phyloP scores from a whole-genome alignment of 2,888 invertebrate species.

The Mythimna loreyi region DNA sequence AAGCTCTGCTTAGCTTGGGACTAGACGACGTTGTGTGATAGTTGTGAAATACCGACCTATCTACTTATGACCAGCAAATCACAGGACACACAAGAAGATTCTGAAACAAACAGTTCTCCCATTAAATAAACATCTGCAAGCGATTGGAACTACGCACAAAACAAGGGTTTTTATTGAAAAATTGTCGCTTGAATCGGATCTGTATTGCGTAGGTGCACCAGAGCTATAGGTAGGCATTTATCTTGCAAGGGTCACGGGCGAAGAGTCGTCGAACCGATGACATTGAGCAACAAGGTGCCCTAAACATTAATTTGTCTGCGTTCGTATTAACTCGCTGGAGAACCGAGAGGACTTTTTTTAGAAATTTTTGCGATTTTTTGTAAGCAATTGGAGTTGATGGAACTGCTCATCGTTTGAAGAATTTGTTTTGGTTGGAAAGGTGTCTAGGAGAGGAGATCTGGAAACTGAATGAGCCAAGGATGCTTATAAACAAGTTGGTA shows the following conservation, averaged over 20 bases:
- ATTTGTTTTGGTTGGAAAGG: neutral
- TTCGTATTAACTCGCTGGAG: constrained; percentile 35
- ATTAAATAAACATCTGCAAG: constrained; percentile 20
- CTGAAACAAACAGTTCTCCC: neutral
- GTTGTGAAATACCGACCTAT: no score
- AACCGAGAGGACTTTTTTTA: constrained; percentile 38
- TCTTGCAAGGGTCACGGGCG: constrained; percentile 66
- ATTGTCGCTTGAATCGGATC: constrained; percentile 46
- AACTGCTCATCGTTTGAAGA: neutral
- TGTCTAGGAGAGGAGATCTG: no score
- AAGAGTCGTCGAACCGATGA: constrained; percentile 69
- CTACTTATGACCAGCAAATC: neutral
- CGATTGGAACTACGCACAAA: constrained; percentile 35
- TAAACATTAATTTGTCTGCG: constrained; percentile 63
- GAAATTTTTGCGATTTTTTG: constrained; percentile 16
- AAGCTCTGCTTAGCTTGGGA: no score
- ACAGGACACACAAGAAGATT: neutral
- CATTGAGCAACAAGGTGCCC: constrained; percentile 73
- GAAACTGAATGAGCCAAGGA: no score
- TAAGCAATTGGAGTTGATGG: no score
- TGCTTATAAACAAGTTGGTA: no score
- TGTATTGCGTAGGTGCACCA: constrained; percentile 54
- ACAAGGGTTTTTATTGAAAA: constrained; percentile 52
- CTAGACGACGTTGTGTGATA: no score
- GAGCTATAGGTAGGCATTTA: constrained; percentile 58